Evolutionary conservation across 2,797 vertebrate species (phyloP), one percentile per base, ranked within the genome.

Genomic region (Catamblyrhynchus diadema): DNA sequence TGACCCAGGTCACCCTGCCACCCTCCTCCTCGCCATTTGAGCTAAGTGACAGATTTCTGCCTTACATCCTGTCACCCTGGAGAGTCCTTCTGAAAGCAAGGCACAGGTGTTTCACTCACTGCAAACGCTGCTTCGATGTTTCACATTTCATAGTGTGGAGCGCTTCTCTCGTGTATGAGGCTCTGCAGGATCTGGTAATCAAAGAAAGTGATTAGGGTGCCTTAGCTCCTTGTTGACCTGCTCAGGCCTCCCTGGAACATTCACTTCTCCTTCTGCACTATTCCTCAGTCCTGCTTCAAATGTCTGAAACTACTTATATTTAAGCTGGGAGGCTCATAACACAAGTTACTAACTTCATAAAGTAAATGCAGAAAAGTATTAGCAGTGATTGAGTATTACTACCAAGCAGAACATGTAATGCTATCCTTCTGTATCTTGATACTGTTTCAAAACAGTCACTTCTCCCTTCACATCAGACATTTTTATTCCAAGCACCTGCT

Each of bases 131-230:
- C 28, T 53, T 25, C 22, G 47, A n/a, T 62, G 14, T 45, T 70
- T 66, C 65, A 23, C 20, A 6, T 44, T 57, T 44, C 18, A 8
- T 8, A 12, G 37, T 3, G 12, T 41, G 47, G 53, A 83, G 41
- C 25, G 53, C 6, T 1, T 14, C 37, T 57, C 20, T 72, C 0
- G 0, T 5, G 7, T 35, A 15, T 0, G 2, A 86, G 37, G 15
- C 24, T 59, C 42, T 88, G 22, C 32, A 51, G 77, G 37, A 83
- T 8, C 37, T 23, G 65, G 20, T 41, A 73, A 41, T 20, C 6
- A 41, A 74, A 47, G 27, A 41, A 74, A 47, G 27, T 0, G 0
- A 15, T 28, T 6, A 78, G 7, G 9, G 8, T 50, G n/a, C 23
- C 62, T 32, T 23, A 8, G 8, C 19, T 84, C 42, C 71, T 37